These are phyloP conservation scores for Operophtera brumata DNA, from an alignment of 2,888 invertebrate genomes.

Conservation along the genomic window DNA sequence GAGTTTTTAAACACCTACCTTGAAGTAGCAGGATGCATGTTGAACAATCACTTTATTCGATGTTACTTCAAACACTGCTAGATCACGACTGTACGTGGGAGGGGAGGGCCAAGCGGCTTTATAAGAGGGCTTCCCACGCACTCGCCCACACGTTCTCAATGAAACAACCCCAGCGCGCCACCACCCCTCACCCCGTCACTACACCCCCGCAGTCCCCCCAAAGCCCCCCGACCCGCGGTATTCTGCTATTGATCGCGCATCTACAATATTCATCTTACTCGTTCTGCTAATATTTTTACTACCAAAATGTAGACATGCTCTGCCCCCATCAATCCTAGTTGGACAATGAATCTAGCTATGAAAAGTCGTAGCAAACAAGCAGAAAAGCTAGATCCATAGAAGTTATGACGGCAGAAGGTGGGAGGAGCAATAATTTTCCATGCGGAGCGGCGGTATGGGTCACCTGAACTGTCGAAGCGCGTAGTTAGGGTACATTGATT, in stretches of 20 bases:
- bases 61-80: conserved; percentile 51
- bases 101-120: conserved; percentile 61
- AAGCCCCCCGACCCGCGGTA: conserved; percentile 49
- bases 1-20: conserved; percentile 51
- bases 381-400: conserved; percentile 1
- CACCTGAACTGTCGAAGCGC: conserved; percentile 7
- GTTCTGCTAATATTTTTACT: conserved; percentile 46
- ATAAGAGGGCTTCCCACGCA: conserved; percentile 76
- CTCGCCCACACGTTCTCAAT: conserved; percentile 86
- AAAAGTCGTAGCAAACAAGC: neutral
- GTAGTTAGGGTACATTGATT: conserved; percentile 22
- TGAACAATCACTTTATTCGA: conserved; percentile 60
- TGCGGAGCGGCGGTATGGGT: conserved; percentile 5
- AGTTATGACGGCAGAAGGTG: neutral
- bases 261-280: conserved; percentile 76
- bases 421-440: conserved; percentile 13
- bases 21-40: conserved; percentile 58
- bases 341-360: conserved; percentile 1
- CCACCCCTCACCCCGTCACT: conserved; percentile 38
- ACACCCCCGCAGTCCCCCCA: conserved; percentile 42
- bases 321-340: conserved; percentile 9
- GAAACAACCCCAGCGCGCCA: conserved; percentile 68
- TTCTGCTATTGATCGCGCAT: conserved; percentile 72
- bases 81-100: conserved; percentile 67
- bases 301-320: conserved; percentile 23